These are phyloP conservation scores for Erythrolamprus reginae DNA, from an alignment of 2,113 vertebrate genomes.

Conservation along the genomic window DNA sequence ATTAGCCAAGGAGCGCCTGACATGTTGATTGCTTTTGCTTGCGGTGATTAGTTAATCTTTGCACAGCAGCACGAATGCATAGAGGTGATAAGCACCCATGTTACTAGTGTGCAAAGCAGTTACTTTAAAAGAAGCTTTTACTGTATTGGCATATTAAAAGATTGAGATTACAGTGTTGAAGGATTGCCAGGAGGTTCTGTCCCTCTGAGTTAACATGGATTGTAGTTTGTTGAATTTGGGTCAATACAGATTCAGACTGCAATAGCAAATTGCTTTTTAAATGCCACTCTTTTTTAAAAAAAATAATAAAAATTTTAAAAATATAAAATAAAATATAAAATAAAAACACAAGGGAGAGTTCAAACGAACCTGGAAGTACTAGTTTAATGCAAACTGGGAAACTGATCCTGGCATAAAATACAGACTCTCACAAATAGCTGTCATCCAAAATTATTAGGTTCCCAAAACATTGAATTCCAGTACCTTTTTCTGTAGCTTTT, in stretches of 20 bases:
- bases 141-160: conserved; percentile 46
- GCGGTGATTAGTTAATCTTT: conserved; percentile 39
- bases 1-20: not conserved
- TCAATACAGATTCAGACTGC: not conserved
- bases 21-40: conserved; percentile 20
- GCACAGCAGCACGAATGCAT: conserved; percentile 9
- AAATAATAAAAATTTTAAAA: not conserved
- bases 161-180: not conserved
- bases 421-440: not conserved
- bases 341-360: not conserved
- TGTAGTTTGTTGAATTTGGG: not conserved
- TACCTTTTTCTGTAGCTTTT: not conserved
- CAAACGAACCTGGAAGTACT: not conserved
- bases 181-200: not conserved
- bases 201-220: not conserved
- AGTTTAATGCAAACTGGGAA: not conserved
- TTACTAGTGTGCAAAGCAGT: conserved; percentile 40
- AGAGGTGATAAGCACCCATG: conserved; percentile 31
- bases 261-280: not conserved
- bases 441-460: not conserved
- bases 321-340: not conserved
- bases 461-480: not conserved
- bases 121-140: conserved; percentile 42
- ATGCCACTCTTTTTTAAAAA: not conserved
- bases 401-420: not conserved